Conservation (phyloP, 2,113 vertebrate genomes). For the Colius striatus region DNA sequence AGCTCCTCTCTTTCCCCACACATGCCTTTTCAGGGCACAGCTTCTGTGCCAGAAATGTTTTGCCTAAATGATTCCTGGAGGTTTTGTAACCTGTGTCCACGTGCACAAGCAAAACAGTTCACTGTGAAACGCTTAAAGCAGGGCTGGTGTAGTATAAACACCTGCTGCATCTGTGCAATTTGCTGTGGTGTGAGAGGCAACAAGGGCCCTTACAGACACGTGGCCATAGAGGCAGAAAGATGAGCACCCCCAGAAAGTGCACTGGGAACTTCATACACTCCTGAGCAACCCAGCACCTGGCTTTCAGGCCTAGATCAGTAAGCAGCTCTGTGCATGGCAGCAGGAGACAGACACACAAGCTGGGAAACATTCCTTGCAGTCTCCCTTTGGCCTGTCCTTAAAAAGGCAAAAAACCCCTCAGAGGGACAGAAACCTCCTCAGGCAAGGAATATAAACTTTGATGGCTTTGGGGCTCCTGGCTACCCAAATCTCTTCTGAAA, state of each 20-base stretch:
- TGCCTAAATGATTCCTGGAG: neutral
- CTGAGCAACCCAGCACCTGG: neutral
- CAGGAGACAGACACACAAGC: neutral
- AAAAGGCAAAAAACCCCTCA: neutral
- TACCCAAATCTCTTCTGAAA: slow-evolving; percentile 55
- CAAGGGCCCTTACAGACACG: neutral
- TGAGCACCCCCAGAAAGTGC: neutral
- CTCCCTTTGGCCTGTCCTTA: neutral
- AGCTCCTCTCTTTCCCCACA: neutral
- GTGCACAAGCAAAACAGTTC: neutral
- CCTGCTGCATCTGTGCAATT: neutral
- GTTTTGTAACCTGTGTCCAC: neutral
- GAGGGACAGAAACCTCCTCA: slow-evolving; percentile 24
- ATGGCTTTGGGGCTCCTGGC: slow-evolving; percentile 15
- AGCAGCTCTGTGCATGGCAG: neutral
- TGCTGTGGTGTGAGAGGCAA: neutral
- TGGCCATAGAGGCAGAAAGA: neutral
- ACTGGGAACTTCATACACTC: neutral
- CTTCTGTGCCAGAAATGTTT: neutral
- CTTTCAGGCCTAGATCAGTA: neutral
- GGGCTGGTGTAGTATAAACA: neutral
- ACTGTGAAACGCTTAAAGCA: neutral
- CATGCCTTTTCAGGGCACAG: neutral
- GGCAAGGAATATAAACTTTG: slow-evolving; percentile 16
- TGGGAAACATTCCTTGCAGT: neutral